These are phyloP conservation scores for Macrocentrus cingulum DNA, from an alignment of 1,140 invertebrate species.

Conservation along the genomic window DNA sequence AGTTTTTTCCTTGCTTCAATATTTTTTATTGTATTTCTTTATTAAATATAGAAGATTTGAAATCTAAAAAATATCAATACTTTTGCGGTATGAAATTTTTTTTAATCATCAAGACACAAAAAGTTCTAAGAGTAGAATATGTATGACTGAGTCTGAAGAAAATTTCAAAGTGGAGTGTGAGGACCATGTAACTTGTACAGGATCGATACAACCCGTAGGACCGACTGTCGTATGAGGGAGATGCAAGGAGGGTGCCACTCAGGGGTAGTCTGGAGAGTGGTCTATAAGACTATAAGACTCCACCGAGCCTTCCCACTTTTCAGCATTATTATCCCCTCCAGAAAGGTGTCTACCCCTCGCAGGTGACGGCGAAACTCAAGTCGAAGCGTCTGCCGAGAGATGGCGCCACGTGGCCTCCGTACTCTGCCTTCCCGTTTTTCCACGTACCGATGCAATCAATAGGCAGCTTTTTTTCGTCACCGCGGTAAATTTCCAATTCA, in stretches of 20 bases:
- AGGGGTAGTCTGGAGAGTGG: conserved; percentile 24
- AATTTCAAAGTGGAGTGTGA: not conserved
- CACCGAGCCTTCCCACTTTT: conserved; percentile 35
- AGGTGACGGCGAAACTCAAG: conserved; percentile 27
- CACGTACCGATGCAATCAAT: conserved; percentile 36
- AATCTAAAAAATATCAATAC: too few species aligned
- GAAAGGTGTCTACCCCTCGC: conserved; percentile 4
- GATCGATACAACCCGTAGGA: conserved; percentile 50
- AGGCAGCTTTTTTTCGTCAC: conserved; percentile 19
- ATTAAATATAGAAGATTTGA: too few species aligned
- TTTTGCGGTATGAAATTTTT: too few species aligned
- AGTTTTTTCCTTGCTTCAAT: too few species aligned
- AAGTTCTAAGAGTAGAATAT: too few species aligned
- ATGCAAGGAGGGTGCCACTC: conserved; percentile 10
- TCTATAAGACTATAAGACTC: conserved; percentile 42
- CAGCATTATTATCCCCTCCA: conserved; percentile 26
- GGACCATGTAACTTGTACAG: conserved; percentile 35
- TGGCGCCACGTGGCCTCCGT: conserved; percentile 45
- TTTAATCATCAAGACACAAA: too few species aligned
- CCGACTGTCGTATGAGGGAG: conserved; percentile 37
- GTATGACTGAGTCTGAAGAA: too few species aligned
- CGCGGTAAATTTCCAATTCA: too few species aligned
- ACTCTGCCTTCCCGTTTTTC: not conserved
- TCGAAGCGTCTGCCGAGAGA: conserved; percentile 42
- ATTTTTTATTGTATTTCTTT: too few species aligned